These are phyloP conservation scores for Eristalis tenax DNA, from an alignment of 2,888 invertebrate genomes.

Conservation along the genomic window DNA sequence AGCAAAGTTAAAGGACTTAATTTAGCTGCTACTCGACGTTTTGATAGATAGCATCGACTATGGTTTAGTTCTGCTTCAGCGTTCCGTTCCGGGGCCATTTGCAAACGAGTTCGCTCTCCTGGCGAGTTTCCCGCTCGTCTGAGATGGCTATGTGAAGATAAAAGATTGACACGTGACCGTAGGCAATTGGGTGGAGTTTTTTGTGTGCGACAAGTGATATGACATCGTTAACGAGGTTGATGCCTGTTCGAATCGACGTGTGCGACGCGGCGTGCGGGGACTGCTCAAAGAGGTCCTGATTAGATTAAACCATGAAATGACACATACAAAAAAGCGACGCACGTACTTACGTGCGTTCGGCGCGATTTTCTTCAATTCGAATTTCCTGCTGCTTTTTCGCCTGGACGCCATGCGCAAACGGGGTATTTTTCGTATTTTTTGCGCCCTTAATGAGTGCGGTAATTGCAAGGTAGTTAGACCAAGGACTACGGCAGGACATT, in stretches of 20 bases:
- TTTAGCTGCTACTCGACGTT: constrained; percentile 47
- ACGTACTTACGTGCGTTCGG: constrained; percentile 47
- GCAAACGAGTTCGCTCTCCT: not conserved
- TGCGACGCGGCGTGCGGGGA: constrained; percentile 14
- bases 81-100: not conserved
- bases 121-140: not conserved
- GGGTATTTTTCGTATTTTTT: not conserved
- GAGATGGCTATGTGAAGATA: constrained; percentile 47
- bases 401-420: not conserved
- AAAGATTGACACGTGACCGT: constrained; percentile 65
- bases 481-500: constrained; percentile 1
- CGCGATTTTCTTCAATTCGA: constrained; percentile 13
- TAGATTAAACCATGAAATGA: constrained; percentile 70
- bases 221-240: constrained; percentile 68
- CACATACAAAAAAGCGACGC: constrained; percentile 35
- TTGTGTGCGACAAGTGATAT: constrained; percentile 56
- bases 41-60: constrained; percentile 37
- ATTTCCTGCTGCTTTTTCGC: not conserved
- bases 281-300: constrained; percentile 36
- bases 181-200: constrained; percentile 41
- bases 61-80: constrained; percentile 30
- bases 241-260: constrained; percentile 59
- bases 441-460: constrained; percentile 58
- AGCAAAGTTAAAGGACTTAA: constrained; percentile 45
- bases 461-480: constrained; percentile 59